Evolutionary conservation across 2,888 invertebrate species (phyloP), one percentile per base, ranked within the genome.

Genomic region (Temnothorax unifasciatus): DNA sequence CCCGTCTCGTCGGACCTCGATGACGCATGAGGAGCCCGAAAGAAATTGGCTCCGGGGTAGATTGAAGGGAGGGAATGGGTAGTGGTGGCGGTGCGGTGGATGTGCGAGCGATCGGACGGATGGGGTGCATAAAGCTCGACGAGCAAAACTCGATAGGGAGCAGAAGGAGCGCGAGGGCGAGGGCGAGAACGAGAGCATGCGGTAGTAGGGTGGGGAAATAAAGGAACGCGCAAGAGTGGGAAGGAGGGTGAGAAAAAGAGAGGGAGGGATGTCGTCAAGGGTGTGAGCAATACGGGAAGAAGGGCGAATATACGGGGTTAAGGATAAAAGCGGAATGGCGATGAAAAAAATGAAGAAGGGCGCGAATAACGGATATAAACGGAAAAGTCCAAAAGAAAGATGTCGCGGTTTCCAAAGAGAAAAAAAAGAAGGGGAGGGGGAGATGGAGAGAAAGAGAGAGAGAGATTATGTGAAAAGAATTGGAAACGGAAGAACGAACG

Each of bases 141-240:
- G 69, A 71, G 69, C 61, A 77, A 77, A 83, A 83, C 68, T 83
- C 69, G 77, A 83, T 83, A 83, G 64, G 68, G 44, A 44, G 50
- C 47, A 50, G 83, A 69, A 81, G 66, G 41, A 44, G 41, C 9
- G 63, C 21, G 50, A 81, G 81, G 63, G n/a, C 47, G 68, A 66
- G 47, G 11, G 21, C 50, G 61, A 81, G 47, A 66, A 82, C 69
- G 52, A 57, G 52, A 57, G 59, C 61, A 21, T 69, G 64, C 54
- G 44, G 66, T 64, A 59, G 52, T 57, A 57, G 44, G n/a, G 63
- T 47, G 25, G 52, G 66, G 66, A 52, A 82, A 66, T 73, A 82
- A 63, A 52, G 79, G 50, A 57, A 29, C 57, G 59, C 15, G 25
- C 21, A 47, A n/a, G 81, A 52, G 64, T 21, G 74, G 47, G n/a